Conservation (phyloP, 2,888 invertebrate species). For the Balanococcus diminutus region DNA sequence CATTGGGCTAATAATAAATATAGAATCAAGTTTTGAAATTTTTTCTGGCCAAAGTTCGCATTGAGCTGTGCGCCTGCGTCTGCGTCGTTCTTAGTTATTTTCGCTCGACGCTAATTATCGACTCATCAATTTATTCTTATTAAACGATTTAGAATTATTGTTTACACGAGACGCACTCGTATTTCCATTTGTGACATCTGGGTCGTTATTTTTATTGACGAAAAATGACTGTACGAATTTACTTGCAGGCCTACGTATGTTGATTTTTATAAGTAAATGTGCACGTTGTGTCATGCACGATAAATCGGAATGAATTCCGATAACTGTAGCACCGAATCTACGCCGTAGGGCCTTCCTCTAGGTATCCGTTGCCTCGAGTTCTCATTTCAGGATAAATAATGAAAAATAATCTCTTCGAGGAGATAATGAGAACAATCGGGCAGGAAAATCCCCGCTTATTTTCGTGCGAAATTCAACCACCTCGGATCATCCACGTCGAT, state of each 20-base stretch:
- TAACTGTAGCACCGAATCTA: neutral
- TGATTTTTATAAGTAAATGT: neutral
- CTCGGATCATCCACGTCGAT: neutral
- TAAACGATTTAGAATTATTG: constrained; percentile 5
- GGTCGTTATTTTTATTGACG: neutral
- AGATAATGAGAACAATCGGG: neutral
- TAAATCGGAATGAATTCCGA: neutral
- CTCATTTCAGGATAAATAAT: neutral
- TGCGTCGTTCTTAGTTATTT: neutral
- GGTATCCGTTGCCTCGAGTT: neutral
- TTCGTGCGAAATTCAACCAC: neutral
- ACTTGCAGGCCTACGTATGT: no score
- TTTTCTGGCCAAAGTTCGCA: neutral
- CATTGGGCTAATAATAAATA: neutral
- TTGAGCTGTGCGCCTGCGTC: neutral
- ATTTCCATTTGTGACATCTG: neutral
- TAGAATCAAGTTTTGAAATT: neutral
- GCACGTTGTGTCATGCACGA: neutral
- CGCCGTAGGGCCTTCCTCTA: no score
- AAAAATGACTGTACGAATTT: neutral
- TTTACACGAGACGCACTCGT: neutral
- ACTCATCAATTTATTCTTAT: neutral
- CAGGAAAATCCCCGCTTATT: neutral
- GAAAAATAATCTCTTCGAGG: neutral
- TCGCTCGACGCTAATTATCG: neutral